Conservation (phyloP, 2,888 invertebrate species). For the Xanthia togata region DNA sequence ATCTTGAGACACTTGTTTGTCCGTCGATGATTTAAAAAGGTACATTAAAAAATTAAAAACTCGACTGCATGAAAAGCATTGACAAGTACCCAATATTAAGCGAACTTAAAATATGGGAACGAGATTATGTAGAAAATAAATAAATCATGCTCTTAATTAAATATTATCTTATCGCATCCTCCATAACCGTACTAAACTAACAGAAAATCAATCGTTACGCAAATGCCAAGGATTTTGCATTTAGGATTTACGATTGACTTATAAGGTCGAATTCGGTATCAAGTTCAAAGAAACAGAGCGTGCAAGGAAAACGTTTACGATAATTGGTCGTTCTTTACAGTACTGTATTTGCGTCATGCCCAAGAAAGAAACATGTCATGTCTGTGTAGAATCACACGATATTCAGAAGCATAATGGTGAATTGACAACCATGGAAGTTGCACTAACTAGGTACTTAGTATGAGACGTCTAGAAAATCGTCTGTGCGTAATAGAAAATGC, state of each 20-base stretch:
- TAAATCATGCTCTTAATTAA: too few species aligned
- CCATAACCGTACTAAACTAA: conserved; percentile 1
- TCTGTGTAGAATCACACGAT: background rate
- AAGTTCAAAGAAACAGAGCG: conserved; percentile 52
- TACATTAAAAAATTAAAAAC: background rate
- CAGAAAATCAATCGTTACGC: conserved; percentile 40
- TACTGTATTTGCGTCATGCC: conserved; percentile 11
- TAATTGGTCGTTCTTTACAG: conserved; percentile 33
- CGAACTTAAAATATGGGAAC: background rate
- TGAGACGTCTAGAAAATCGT: background rate
- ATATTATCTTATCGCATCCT: too few species aligned
- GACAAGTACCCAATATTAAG: background rate
- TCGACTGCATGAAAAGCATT: background rate
- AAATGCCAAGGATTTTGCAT: conserved; percentile 46
- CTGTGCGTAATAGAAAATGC: background rate
- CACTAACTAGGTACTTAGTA: background rate
- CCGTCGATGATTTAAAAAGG: background rate
- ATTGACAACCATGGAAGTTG: too few species aligned
- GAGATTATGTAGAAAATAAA: background rate
- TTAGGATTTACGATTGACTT: conserved; percentile 40
- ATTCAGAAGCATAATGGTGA: background rate
- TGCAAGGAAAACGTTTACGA: conserved; percentile 35
- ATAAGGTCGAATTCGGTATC: conserved; percentile 29
- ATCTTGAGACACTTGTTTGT: background rate
- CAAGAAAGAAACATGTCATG: background rate